Conservation (phyloP, 2,797 vertebrate genomes). For the Scyliorhinus canicula region DNA sequence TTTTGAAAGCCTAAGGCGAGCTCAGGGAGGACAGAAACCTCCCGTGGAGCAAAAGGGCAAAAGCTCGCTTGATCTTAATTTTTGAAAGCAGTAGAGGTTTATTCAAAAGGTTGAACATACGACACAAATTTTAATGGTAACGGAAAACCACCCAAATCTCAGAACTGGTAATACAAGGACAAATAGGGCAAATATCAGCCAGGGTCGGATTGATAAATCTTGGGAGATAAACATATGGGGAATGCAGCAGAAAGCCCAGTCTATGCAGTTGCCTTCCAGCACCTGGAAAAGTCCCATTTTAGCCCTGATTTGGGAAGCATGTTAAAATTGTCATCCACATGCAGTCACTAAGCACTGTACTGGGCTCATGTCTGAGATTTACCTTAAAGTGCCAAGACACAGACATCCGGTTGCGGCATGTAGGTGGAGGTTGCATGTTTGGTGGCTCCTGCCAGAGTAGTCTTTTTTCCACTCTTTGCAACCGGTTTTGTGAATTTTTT, state of each 20-base stretch:
- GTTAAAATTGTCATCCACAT: background rate
- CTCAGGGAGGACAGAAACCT: too few relatives aligned
- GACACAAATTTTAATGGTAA: background rate
- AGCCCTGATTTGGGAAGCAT: background rate
- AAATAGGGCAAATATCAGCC: background rate
- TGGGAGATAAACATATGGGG: background rate
- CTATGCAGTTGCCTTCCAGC: background rate
- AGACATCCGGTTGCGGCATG: too few relatives aligned
- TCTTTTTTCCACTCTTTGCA: too few relatives aligned
- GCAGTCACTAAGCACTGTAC: background rate
- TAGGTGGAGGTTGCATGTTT: too few relatives aligned
- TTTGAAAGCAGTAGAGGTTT: background rate
- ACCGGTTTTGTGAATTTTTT: too few relatives aligned
- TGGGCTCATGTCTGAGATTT: background rate
- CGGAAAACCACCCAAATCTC: background rate
- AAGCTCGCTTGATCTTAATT: too few relatives aligned
- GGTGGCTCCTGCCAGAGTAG: too few relatives aligned
- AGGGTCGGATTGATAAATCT: background rate
- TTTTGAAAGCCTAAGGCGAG: background rate
- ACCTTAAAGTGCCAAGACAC: too few relatives aligned
- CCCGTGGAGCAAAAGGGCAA: too few relatives aligned
- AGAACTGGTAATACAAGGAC: background rate
- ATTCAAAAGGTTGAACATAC: background rate
- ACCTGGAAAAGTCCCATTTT: background rate
- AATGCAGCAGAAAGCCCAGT: background rate